phyloP scores from a whole-genome alignment of 2,113 vertebrate species.

The Phyllostomus discolor region DNA sequence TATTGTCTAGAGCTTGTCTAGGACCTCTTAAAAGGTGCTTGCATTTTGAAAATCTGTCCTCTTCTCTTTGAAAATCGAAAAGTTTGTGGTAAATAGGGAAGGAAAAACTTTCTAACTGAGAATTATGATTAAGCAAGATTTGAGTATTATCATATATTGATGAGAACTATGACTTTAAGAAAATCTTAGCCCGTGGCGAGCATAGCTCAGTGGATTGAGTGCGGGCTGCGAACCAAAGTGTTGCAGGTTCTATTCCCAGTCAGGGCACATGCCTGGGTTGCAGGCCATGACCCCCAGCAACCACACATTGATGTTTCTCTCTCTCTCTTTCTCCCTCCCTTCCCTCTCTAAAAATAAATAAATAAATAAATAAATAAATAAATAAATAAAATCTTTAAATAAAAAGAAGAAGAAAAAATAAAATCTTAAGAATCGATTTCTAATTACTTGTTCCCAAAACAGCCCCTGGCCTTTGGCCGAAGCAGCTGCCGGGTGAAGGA shows the following conservation, averaged over 20 bases:
- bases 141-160: neutral
- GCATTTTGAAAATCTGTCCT: conserved; percentile 14
- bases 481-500: conserved; percentile 71
- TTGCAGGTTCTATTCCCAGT: too few relatives aligned
- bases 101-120: neutral
- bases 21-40: neutral
- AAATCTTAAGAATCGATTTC: conserved; percentile 15
- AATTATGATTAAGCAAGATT: neutral
- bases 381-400: too few relatives aligned
- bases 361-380: too few relatives aligned
- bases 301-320: too few relatives aligned
- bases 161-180: neutral
- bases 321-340: too few relatives aligned
- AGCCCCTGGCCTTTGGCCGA: conserved; percentile 9
- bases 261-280: too few relatives aligned
- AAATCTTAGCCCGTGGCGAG: too few relatives aligned
- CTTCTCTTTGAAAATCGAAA: neutral
- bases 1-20: neutral
- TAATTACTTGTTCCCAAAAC: neutral
- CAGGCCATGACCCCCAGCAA: too few relatives aligned
- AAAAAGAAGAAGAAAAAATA: too few relatives aligned
- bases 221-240: too few relatives aligned
- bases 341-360: too few relatives aligned
- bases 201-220: too few relatives aligned
- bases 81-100: neutral